Conservation (phyloP, 2,113 vertebrate species). For the Neotragus pygmaeus region DNA sequence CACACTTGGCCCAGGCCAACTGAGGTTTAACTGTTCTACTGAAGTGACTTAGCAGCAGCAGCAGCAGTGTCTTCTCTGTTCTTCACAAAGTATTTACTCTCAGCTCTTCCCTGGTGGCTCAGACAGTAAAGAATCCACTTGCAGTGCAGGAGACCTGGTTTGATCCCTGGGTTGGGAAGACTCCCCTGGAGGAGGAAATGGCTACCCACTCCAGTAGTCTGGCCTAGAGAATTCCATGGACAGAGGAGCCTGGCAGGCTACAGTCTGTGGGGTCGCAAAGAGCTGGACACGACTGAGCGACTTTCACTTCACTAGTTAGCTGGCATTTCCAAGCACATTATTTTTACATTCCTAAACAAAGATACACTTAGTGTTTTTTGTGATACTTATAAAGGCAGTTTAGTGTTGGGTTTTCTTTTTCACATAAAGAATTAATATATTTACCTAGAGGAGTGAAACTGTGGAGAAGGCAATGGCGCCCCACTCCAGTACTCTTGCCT, state of each 20-base stretch:
- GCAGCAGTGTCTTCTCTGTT: slow-evolving; percentile 1
- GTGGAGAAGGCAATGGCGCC: no score
- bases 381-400: slow-evolving; percentile 15
- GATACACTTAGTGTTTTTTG: background rate
- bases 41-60: no score
- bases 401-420: background rate
- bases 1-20: background rate
- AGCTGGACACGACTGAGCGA: background rate
- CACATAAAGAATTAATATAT: background rate
- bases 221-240: background rate
- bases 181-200: background rate
- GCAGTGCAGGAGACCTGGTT: background rate
- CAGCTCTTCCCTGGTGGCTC: background rate
- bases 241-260: background rate
- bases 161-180: background rate
- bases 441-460: background rate
- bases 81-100: background rate
- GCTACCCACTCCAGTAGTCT: background rate
- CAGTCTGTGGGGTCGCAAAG: fast-evolving
- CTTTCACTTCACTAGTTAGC: background rate
- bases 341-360: slow-evolving; percentile 39
- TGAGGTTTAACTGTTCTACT: background rate
- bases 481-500: no score
- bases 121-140: background rate
- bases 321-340: slow-evolving; percentile 1